Evolutionary conservation across 2,113 vertebrate species (phyloP).

Genomic region (Puma concolor): DNA sequence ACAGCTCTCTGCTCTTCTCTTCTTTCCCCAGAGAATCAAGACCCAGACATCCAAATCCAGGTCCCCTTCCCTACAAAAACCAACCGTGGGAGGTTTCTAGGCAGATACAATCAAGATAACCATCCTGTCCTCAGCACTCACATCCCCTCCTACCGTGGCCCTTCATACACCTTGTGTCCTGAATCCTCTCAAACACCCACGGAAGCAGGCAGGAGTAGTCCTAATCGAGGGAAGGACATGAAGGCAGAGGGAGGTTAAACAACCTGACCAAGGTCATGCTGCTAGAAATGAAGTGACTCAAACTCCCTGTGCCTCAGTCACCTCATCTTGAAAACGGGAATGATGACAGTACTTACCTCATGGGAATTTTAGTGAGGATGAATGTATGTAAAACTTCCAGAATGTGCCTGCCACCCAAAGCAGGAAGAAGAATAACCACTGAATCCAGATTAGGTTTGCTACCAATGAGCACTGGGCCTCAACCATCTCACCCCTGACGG

Average conservation of each 20-base stretch:
- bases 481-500: not conserved
- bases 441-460: not conserved
- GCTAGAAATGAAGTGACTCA: not conserved
- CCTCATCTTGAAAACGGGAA: not conserved
- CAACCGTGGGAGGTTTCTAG: not conserved
- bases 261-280: too few relatives aligned
- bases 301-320: not conserved
- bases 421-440: not conserved
- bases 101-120: too few relatives aligned
- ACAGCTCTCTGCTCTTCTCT: not conserved
- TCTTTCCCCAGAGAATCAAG: not conserved
- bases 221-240: not conserved
- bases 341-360: not conserved
- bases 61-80: not conserved
- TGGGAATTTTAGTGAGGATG: not conserved
- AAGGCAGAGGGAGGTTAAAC: not conserved
- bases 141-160: fast-evolving
- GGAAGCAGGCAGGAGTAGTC: not conserved
- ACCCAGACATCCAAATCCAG: not conserved
- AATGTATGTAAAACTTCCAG: not conserved
- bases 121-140: fast-evolving
- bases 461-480: not conserved
- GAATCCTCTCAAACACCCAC: not conserved
- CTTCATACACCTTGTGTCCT: fast-evolving
- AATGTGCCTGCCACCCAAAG: not conserved